A percentile compares a stretch with the other conserved stretches of the same genome.
These are phyloP conservation scores for Melangyna quadrimaculata DNA, from an alignment of 2,888 invertebrate species.

Conservation along the genomic window DNA sequence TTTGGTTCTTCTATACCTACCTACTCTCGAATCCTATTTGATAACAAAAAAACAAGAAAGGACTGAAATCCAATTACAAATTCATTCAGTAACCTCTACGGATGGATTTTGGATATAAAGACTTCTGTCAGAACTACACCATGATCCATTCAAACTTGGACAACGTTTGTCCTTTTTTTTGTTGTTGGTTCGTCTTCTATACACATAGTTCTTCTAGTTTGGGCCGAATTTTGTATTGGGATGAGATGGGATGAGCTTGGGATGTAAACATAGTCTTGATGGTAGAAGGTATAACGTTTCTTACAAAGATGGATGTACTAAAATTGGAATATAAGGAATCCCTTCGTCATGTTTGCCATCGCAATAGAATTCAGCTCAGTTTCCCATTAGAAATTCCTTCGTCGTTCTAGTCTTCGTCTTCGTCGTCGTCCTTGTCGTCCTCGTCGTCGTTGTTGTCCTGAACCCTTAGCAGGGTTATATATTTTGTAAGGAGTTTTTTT, in stretches of 20 bases:
- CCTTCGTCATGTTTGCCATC: conserved; percentile 68
- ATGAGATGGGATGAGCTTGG: conserved; percentile 5
- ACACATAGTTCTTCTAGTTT: not conserved
- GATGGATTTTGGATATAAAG: conserved; percentile 71
- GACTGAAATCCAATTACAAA: conserved; percentile 71
- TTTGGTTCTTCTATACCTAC: conserved; percentile 52
- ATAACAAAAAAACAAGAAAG: conserved; percentile 63
- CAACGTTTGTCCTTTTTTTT: conserved; percentile 70
- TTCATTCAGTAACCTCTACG: conserved; percentile 72
- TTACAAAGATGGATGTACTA: conserved; percentile 64
- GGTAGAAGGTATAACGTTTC: conserved; percentile 58
- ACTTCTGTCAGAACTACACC: conserved; percentile 71
- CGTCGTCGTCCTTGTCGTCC: no score
- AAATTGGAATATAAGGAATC: conserved; percentile 69
- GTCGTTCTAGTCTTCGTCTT: conserved; percentile 34
- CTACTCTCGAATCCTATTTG: conserved; percentile 59
- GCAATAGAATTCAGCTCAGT: conserved; percentile 69
- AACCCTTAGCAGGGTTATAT: conserved; percentile 48
- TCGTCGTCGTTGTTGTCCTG: conserved; percentile 28
- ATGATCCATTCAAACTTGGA: conserved; percentile 71
- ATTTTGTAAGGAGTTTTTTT: not conserved
- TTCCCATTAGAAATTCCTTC: conserved; percentile 70
- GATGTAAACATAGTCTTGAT: conserved; percentile 52
- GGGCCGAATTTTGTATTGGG: not conserved
- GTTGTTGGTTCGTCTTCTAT: not conserved